Base-by-base conservation (phyloP, 1,140 invertebrate species). In the Drosophila melanica region DNA sequence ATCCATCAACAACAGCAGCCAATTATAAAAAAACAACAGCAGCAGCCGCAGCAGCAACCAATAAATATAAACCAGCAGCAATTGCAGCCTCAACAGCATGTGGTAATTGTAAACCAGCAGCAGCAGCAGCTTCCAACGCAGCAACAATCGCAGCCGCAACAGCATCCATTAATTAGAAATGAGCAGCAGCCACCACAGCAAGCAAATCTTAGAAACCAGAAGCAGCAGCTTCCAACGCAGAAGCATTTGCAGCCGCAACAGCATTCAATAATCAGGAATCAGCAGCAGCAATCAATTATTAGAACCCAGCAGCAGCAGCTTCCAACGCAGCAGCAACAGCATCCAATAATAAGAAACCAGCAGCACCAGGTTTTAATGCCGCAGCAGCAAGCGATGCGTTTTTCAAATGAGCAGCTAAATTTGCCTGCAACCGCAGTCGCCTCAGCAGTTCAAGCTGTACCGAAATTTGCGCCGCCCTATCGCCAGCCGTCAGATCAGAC, bases 381-480 rank as follows among this genome's bases (percentile, higher is more conserved):
- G 45, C 45, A 8, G 20, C 2, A 47, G 39, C 12, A 8, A 33
- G 30, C 9, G 1, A 33, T 9, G 6, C 30, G 30, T 0, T 8
- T 9, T 33, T 33, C 16, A 30, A 47, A 27, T 20, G 54, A 60
- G 30, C 8, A 48, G 1, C 18, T 10, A 37, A 5, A 23, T 18
- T 4, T 23, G 11, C 11, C 37, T 2, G 27, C 27, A 6, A 8
- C 14, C n/a, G 14, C 44, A 48, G 18, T 1, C 5, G 39, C 47
- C 9, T 9, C 10, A 8, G 39, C 5, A 39, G 60, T 12, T 30
- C 41, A 8, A 0, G 12, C 12, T 4, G 1, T 3, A 0, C 79
- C 78, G 0, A 4, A 39, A 1, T 85, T 84, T 42, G 63, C 51
- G 12, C 75, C 82, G 12, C 78, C 59, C 0, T 72, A 23, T 58